Evolutionary conservation across 2,113 vertebrate species (phyloP), one percentile per base, ranked within the genome.

Genomic region (Hyperopisus bebe): DNA sequence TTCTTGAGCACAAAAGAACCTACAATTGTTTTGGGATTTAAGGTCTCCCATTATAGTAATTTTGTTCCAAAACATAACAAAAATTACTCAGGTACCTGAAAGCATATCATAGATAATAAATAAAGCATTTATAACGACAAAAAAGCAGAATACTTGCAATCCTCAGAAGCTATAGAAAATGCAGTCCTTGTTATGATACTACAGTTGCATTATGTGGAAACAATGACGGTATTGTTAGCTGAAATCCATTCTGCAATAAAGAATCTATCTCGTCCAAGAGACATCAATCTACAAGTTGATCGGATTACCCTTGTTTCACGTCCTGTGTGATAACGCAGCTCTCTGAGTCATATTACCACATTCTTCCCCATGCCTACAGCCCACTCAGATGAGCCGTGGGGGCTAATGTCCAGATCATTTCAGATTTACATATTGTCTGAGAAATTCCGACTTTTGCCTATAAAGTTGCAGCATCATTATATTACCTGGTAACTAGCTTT

Each of bases 211-310:
- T 92, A 90, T 46, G 50, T 53, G 6, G 70, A 50, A 91, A 91
- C 92, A 93, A 91, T 90, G 91, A 35, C 21, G 77, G 85, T 46
- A 91, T 66, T 92, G 89, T 93, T 91, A 90, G 84, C 15, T 66
- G 83, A 82, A 89, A 86, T 88, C 89, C 90, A 83, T 84, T 89
- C 53, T 44, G 21, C 87, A 90, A 87, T 42, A 88, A 77, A 62
- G 35, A 89, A 89, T 82, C 17, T 77, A 88, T 82, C 70, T 92
- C 90, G 90, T 94, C 92, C 92, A 93, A 89, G 88, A 92, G 91
- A 92, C 92, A 91, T 94, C 94, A 89, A 55, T 95, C 93, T 93
- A 90, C 94, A 93, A 48, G 50, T 91, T 92, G 93, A 94, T 95
- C 93, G 92, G 92, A 93, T 96, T 95, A 94, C 95, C 86, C 90